Evolutionary conservation across 2,113 vertebrate species (phyloP).

Genomic region (Baryphthengus martii): DNA sequence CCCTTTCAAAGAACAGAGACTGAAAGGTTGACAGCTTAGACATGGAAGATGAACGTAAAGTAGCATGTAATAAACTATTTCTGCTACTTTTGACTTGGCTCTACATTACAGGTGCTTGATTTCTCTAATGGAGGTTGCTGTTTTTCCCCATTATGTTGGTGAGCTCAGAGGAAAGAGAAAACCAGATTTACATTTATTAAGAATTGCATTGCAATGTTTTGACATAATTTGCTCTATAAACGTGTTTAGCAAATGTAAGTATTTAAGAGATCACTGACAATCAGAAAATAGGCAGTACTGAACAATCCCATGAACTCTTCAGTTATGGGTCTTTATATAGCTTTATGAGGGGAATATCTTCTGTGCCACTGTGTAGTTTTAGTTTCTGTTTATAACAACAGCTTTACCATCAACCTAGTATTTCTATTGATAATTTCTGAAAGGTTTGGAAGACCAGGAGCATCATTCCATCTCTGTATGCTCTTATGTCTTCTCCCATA

Average conservation of each 20-base stretch:
- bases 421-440: background rate
- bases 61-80: background rate
- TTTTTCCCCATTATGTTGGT: background rate
- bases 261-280: background rate
- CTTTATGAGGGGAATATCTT: background rate
- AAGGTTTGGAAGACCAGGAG: background rate
- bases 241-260: background rate
- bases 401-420: background rate
- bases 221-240: background rate
- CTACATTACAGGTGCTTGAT: background rate
- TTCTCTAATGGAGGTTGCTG: background rate
- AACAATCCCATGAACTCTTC: background rate
- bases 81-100: constrained; percentile 8
- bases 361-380: background rate
- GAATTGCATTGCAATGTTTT: background rate
- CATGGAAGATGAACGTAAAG: background rate
- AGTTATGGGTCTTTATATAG: background rate
- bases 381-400: background rate
- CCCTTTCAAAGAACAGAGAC: background rate
- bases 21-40: constrained; percentile 8
- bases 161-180: background rate
- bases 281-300: background rate
- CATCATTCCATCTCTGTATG: background rate
- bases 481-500: background rate
- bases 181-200: background rate